Base-by-base conservation (phyloP, 2,113 vertebrate species). In the Oreotrochilus melanogaster region DNA sequence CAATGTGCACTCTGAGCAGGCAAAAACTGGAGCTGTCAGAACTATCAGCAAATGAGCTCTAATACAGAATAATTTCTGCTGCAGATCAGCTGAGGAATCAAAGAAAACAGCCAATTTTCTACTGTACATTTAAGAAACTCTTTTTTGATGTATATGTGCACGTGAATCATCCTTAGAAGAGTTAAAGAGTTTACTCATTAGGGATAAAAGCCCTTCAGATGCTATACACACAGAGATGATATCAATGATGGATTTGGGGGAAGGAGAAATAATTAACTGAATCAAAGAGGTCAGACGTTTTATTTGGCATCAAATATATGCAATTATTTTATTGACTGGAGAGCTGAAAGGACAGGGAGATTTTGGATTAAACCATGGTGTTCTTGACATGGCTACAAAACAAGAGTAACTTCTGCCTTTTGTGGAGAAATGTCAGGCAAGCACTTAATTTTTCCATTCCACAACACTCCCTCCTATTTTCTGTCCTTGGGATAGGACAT, bases 71-170 rank as follows among this genome's bases (percentile, higher is more conserved):
- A 31, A 43, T 30, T 89, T 57, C 60, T 73, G 65, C 60, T 35
- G n/a, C 48, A 86, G 69, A 93, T 72, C 15, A 80, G 69, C 51
- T 66, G 51, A 78, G 78, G 66, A 81, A 93, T 91, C 89, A 89
- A 86, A 92, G 86, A 65, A 86, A 91, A 70, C 51, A 84, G 76
- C 30, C 67, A 14, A 43, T 89, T 92, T 87, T 21, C 47, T 25
- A 50, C 28, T 0, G 0, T 25, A 53, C 43, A 22, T 15, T 35
- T 35, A 61, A 81, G 47, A 50, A 66, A 74, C 74, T 54, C 51
- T 74, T 66, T 58, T 91, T 78, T 92, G 85, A 93, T 81, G 42
- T 78, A 4, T 60, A 48, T 25, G 33, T 71, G 64, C 45, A 60
- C 27, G 64, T 66, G 69, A 86, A 61, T 62, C 39, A 37, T 86